Evolutionary conservation across 2,797 vertebrate species (phyloP).

Genomic region (Pseudomugil gertrudae): DNA sequence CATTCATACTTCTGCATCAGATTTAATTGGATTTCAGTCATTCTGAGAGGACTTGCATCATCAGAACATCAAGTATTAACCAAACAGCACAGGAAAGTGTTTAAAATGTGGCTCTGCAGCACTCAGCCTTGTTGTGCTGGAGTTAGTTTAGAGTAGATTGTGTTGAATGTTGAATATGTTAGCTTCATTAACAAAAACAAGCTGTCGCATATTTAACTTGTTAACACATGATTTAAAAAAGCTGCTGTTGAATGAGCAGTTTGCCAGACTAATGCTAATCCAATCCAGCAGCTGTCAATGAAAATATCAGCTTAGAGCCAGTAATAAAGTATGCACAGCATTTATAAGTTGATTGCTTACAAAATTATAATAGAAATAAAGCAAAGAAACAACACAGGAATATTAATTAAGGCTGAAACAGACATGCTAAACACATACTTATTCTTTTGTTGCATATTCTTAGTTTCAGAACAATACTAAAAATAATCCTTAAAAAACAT

Average conservation of each 20-base stretch:
- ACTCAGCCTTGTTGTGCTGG: constrained; percentile 29
- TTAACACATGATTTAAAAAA: constrained; percentile 25
- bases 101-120: constrained; percentile 33
- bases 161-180: constrained; percentile 40
- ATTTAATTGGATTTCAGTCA: constrained; percentile 49
- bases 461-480: not conserved
- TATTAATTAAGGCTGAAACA: constrained; percentile 49
- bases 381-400: constrained; percentile 40
- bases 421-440: constrained; percentile 44
- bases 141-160: constrained; percentile 39
- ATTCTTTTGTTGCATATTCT: constrained; percentile 42
- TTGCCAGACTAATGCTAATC: constrained; percentile 41
- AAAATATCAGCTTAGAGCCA: constrained; percentile 29
- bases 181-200: constrained; percentile 47
- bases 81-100: constrained; percentile 27
- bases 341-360: constrained; percentile 52
- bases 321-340: constrained; percentile 41
- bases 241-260: constrained; percentile 23
- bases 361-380: no score
- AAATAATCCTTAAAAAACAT: not conserved
- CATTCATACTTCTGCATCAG: constrained; percentile 25
- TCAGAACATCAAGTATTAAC: constrained; percentile 30
- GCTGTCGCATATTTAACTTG: constrained; percentile 34
- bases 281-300: constrained; percentile 59
- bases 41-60: constrained; percentile 19